These are phyloP conservation scores for Pimephales promelas DNA, from an alignment of 2,113 vertebrate species.

Conservation along the genomic window DNA sequence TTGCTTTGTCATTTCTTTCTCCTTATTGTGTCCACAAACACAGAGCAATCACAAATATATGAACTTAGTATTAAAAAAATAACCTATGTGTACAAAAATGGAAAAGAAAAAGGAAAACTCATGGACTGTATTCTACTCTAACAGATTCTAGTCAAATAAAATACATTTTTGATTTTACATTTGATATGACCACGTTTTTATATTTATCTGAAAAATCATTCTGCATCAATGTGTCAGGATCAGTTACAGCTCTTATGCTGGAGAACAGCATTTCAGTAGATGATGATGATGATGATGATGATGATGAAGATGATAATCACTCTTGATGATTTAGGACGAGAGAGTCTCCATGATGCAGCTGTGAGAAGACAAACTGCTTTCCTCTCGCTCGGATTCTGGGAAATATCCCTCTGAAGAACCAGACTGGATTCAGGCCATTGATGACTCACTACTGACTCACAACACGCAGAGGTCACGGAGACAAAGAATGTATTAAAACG, in stretches of 20 bases:
- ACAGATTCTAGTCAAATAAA: background rate
- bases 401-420: conserved; percentile 35
- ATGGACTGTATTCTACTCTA: background rate
- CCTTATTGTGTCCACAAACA: background rate
- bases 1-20: background rate
- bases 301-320: background rate
- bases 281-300: background rate
- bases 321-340: conserved; percentile 43
- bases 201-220: background rate
- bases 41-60: background rate
- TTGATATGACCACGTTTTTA: background rate
- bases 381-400: conserved; percentile 13
- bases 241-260: background rate
- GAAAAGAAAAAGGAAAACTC: background rate
- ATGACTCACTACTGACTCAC: conserved; percentile 41
- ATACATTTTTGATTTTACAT: background rate
- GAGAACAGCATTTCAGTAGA: background rate
- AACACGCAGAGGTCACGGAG: conserved; percentile 33
- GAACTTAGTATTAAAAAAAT: background rate
- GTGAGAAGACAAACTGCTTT: conserved; percentile 10
- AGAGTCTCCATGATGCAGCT: conserved; percentile 42
- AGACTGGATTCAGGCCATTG: conserved; percentile 34
- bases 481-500: background rate
- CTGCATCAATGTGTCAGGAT: background rate
- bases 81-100: background rate